phyloP scores from a whole-genome alignment of 2,888 invertebrate genomes.

The Hypsopygia costalis region DNA sequence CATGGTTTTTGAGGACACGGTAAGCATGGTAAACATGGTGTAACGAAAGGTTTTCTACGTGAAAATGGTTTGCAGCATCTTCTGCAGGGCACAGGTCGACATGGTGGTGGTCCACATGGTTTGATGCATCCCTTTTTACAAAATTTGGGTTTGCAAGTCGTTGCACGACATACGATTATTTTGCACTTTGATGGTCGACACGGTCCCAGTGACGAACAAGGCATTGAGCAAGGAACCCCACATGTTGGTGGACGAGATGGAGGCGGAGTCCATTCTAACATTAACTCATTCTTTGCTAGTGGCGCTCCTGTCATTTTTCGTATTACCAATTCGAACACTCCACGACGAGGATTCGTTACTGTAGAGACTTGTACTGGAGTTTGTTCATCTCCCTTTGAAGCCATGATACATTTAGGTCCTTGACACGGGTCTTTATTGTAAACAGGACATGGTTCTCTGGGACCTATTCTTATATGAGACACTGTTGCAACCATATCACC shows the following conservation, averaged over 20 bases:
- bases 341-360: constrained; percentile 57
- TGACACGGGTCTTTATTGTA: constrained; percentile 52
- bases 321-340: constrained; percentile 68
- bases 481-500: constrained; percentile 56
- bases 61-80: constrained; percentile 30
- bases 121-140: constrained; percentile 33
- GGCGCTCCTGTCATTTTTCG: constrained; percentile 62
- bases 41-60: constrained; percentile 25
- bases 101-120: constrained; percentile 34
- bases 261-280: constrained; percentile 72
- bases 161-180: constrained; percentile 43
- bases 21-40: constrained; percentile 18
- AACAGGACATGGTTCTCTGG: constrained; percentile 50
- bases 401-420: constrained; percentile 55
- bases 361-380: constrained; percentile 57
- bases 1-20: constrained; percentile 18
- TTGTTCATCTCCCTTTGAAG: constrained; percentile 37
- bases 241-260: constrained; percentile 41
- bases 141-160: constrained; percentile 37
- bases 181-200: constrained; percentile 50
- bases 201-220: constrained; percentile 23
- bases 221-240: constrained; percentile 26
- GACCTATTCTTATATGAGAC: constrained; percentile 60
- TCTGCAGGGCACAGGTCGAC: constrained; percentile 28
- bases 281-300: constrained; percentile 64